Percentiles rank a stretch among this genome's conserved stretches.
Conservation (phyloP, 92 coral and sea anemone genomes). For the Montipora capitata region DNA sequence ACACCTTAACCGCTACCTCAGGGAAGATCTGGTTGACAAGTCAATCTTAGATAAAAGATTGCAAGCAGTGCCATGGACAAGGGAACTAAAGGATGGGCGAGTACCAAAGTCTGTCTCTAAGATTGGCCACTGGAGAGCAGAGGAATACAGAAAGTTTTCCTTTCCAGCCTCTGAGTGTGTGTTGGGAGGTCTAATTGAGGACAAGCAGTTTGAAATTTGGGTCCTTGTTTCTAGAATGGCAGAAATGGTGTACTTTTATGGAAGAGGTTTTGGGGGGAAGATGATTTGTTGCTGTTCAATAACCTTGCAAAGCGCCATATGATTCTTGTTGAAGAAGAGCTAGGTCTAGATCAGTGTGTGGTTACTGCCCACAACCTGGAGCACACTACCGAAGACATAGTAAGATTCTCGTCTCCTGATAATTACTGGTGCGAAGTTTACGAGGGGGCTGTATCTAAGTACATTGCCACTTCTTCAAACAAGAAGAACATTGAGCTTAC, state of each 20-base stretch:
- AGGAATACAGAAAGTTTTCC: conserved; percentile 50
- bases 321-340: conserved; percentile 35
- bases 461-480: conserved; percentile 50
- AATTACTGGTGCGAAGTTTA: conserved; percentile 59
- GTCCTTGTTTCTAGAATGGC: conserved; percentile 24
- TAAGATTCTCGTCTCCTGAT: conserved; percentile 48
- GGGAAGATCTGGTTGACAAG: conserved; percentile 13
- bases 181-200: conserved; percentile 30
- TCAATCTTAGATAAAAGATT: conserved; percentile 10
- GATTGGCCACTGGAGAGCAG: conserved; percentile 34
- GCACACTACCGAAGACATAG: conserved; percentile 51
- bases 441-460: conserved; percentile 47
- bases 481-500: conserved; percentile 57
- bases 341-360: conserved; percentile 43
- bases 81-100: conserved; percentile 29
- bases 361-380: conserved; percentile 56
- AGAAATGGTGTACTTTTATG: conserved; percentile 40
- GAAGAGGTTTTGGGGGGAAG: conserved; percentile 43
- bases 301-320: conserved; percentile 28
- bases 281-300: conserved; percentile 26
- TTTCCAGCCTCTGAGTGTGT: conserved; percentile 46
- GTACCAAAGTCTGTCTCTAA: conserved; percentile 18
- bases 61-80: conserved; percentile 28
- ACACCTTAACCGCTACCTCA: conserved; percentile 16
- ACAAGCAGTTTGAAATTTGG: conserved; percentile 23